phyloP scores from a whole-genome alignment of 2,113 vertebrate genomes.

The Procavia capensis region DNA sequence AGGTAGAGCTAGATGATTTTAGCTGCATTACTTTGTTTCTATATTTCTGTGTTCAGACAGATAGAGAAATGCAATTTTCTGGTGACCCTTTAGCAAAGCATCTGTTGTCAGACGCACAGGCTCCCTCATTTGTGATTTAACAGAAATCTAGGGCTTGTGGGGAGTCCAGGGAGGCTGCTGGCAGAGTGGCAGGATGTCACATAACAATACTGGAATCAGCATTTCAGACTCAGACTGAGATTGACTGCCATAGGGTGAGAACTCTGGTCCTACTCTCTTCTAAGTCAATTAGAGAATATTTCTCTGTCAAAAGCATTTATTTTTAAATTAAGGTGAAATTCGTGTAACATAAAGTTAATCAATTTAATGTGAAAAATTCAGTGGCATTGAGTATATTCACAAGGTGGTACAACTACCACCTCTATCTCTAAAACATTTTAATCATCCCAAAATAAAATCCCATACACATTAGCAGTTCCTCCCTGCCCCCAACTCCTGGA shows the following conservation, averaged over 20 bases:
- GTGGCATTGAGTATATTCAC: neutral
- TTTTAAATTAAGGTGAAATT: neutral
- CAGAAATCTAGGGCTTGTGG: neutral
- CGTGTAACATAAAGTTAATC: neutral
- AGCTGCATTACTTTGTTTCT: constrained; percentile 5
- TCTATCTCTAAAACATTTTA: neutral
- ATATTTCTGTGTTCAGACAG: neutral
- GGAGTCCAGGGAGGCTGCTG: neutral
- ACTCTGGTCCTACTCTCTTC: neutral
- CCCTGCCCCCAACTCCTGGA: neutral
- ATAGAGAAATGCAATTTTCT: neutral
- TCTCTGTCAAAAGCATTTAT: neutral
- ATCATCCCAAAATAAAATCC: neutral
- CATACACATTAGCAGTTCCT: neutral
- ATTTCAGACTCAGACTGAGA: neutral
- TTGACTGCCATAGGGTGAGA: neutral
- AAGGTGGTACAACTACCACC: neutral
- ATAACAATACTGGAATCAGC: neutral
- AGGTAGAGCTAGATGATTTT: neutral
- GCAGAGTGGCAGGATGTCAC: neutral
- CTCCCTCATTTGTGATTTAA: neutral
- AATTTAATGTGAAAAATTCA: neutral
- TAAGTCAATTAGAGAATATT: neutral
- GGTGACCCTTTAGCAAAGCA: neutral
- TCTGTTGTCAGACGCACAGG: neutral